phyloP scores from a whole-genome alignment of 2,888 invertebrate species.

The Endotricha flammealis region DNA sequence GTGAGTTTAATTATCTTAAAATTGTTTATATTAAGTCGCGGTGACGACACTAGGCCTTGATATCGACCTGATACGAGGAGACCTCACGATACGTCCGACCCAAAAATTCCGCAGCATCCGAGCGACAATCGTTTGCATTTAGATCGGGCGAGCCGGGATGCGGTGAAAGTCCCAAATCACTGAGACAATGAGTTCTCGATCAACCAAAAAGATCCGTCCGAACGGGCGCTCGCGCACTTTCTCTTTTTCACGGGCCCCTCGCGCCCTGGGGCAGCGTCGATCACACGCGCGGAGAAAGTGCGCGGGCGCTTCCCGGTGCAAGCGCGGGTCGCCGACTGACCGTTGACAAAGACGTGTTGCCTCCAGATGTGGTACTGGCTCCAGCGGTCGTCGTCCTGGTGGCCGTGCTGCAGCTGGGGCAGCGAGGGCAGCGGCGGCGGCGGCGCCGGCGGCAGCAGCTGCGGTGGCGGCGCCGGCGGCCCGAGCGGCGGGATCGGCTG shows the following conservation, averaged over 20 bases:
- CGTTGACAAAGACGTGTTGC: conserved; percentile 88
- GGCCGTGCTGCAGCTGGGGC: conserved; percentile 80
- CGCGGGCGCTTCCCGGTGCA: conserved; percentile 35
- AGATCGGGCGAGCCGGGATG: conserved; percentile 9
- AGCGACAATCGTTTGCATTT: no score
- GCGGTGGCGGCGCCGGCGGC: conserved; percentile 81
- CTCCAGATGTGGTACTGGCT: conserved; percentile 88
- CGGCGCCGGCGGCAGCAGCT: conserved; percentile 74
- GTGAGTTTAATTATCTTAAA: conserved; percentile 1
- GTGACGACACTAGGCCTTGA: conserved; percentile 1
- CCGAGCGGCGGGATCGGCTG: conserved; percentile 77
- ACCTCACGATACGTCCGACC: background rate
- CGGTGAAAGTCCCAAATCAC: conserved; percentile 43
- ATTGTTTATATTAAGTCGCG: background rate
- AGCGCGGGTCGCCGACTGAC: conserved; percentile 67
- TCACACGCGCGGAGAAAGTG: conserved; percentile 46
- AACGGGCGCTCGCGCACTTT: conserved; percentile 60
- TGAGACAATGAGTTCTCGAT: conserved; percentile 58
- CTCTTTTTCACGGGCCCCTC: conserved; percentile 50
- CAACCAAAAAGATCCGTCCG: conserved; percentile 51
- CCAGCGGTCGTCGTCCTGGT: conserved; percentile 82
- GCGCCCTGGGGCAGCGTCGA: conserved; percentile 30
- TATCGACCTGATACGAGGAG: background rate
- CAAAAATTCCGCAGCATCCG: no score
- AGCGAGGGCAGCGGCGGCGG: conserved; percentile 82